Percentiles rank a stretch among this genome's conserved stretches.
Evolutionary conservation across 1,140 invertebrate genomes (phyloP).

Genomic region (Hylaeus volcanicus): DNA sequence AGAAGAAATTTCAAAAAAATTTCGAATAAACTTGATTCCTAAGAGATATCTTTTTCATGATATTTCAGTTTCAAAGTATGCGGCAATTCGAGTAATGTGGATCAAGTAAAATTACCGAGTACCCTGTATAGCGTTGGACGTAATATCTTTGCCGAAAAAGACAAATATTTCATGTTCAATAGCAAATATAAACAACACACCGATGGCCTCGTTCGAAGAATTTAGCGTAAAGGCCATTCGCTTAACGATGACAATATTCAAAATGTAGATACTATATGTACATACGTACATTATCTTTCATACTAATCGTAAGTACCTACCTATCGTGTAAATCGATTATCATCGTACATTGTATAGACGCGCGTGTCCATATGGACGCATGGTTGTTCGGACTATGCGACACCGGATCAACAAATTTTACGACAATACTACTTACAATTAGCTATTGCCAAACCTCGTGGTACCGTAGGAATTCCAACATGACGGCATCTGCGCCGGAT

Average conservation of each 20-base stretch:
- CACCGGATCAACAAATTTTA: constrained; percentile 56
- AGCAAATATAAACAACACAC: constrained; percentile 6
- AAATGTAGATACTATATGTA: constrained; percentile 64
- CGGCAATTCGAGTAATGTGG: too few species aligned
- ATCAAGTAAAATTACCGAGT: too few species aligned
- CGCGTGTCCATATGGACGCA: background rate
- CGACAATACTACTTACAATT: constrained; percentile 69
- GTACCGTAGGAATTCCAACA: constrained; percentile 12
- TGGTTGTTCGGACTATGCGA: constrained; percentile 11
- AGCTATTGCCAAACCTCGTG: constrained; percentile 69
- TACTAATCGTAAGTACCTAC: constrained; percentile 44
- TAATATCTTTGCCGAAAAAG: too few species aligned
- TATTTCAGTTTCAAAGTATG: too few species aligned
- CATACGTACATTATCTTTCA: constrained; percentile 57
- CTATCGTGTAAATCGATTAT: constrained; percentile 63
- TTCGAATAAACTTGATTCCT: too few species aligned
- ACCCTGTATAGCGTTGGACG: too few species aligned
- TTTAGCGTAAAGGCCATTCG: constrained; percentile 35
- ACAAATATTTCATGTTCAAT: constrained; percentile 7
- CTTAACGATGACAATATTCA: constrained; percentile 73
- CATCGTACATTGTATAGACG: constrained; percentile 53
- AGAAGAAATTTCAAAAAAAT: too few species aligned
- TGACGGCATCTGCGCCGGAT: constrained; percentile 15
- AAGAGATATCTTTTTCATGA: too few species aligned
- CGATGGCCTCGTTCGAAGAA: constrained; percentile 21